Evolutionary conservation across 2,888 invertebrate genomes (phyloP).

Genomic region (Prosopocoilus inquinatus): DNA sequence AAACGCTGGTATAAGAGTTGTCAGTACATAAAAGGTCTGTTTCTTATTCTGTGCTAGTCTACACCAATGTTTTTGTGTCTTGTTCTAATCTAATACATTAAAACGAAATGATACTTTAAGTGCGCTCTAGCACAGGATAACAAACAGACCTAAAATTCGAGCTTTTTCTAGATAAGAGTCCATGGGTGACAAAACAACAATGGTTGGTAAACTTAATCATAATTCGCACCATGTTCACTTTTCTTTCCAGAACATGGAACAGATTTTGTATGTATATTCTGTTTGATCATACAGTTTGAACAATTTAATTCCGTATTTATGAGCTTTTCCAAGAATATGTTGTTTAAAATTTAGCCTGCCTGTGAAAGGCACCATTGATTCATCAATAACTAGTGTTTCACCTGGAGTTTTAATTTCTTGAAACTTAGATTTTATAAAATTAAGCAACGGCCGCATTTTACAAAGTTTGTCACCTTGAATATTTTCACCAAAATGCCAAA

Average conservation of each 20-base stretch:
- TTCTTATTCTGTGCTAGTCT: no score
- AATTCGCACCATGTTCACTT: not conserved
- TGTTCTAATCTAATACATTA: no score
- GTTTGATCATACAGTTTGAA: conserved; percentile 1
- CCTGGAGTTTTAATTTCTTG: conserved; percentile 3
- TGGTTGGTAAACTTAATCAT: not conserved
- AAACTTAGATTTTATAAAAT: not conserved
- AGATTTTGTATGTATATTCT: not conserved
- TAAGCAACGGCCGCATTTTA: not conserved
- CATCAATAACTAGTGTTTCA: not conserved
- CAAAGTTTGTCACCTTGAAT: not conserved
- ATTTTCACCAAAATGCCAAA: conserved; percentile 1
- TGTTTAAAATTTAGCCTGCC: conserved; percentile 3
- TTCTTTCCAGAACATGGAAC: not conserved
- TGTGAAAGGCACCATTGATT: conserved; percentile 1
- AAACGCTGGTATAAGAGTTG: not conserved
- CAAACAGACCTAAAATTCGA: no score
- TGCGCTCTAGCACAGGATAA: no score
- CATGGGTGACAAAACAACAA: not conserved
- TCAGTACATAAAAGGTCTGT: not conserved
- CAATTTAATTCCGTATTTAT: not conserved
- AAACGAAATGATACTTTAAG: no score
- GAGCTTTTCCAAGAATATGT: not conserved
- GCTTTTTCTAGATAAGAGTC: not conserved
- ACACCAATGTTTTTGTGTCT: no score